Base-by-base conservation (phyloP, 1,140 invertebrate genomes). In the Chironomus tepperi region DNA sequence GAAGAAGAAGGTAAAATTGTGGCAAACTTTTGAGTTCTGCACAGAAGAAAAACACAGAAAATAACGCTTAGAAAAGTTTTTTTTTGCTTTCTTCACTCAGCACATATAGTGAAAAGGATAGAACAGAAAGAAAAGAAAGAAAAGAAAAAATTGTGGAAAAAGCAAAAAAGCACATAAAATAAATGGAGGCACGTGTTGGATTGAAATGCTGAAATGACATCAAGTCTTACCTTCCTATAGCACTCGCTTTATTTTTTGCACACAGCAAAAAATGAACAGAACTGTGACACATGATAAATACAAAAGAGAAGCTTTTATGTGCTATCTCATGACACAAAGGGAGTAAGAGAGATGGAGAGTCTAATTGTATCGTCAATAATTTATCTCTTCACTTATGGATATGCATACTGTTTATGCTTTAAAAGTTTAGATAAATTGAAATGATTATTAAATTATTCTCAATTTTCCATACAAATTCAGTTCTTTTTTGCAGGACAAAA, bases 331-430 rank as follows among this genome's bases (percentile, higher is more conserved):
- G 12, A 57, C 12, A n/a, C 47, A 57, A n/a, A 5, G n/a, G 47
- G 8, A 47, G 43, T 1, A 47, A 47, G 15, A 1, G 24, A 34
- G 24, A 34, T 5, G 5, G 24, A 5, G 24, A 34, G 24, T 57
- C 47, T 57, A 57, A 57, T 57, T 57, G 47, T 57, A 57, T 57
- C 47, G n/a, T 57, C 47, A 57, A 57, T 57, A n/a, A n/a, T 57
- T 34, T 34, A 34, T 34, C 24, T 34, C 24, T 34, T 34, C 24
- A 34, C 24, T 34, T 34, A 34, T 34, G 24, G 24, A 34, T 34
- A 34, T 34, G 24, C 24, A 34, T 34, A 34, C 24, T 2, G 1
- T 34, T 34, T 34, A 34, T 34, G 24, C 24, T 34, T 1, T 5
- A 34, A 1, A 34, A 34, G 24, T 34, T 34, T 34, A 34, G 24